Evolutionary conservation across 2,888 invertebrate species (phyloP), one percentile per base, ranked within the genome.

Genomic region (Drosophila infuscata): DNA sequence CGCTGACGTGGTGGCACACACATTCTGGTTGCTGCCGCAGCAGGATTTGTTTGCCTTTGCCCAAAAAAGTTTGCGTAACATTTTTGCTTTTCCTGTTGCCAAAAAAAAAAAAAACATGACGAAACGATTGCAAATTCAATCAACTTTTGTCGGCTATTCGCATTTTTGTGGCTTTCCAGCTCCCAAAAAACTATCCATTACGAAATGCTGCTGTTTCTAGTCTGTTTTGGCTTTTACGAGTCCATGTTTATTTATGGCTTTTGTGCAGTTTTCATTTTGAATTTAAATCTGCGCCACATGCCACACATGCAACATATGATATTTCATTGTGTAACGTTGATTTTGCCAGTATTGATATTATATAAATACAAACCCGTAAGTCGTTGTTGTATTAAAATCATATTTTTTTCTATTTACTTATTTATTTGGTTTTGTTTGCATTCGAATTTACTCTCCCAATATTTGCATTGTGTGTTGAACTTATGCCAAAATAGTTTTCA

Each of bases 141-240:
- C 75, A 82, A 78, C 60, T 85, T 88, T 67, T 70, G 64, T 71
- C 59, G 65, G 57, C 41, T 62, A 52, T 79, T 83, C 61, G 69
- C 69, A 70, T 78, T 72, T 68, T 38, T 78, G 81, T 52, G 86
- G 83, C 56, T 51, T 63, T 61, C 59, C 54, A 25, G 46, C 20
- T 57, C 25, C 76, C 25, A 25, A 72, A 72, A 63, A 67, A 48
- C 57, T 74, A 70, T 77, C 72, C 69, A 83, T 75, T 79, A 58
- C 63, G 46, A 43, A 51, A 69, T 36, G 41, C n/a, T 46, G 3
- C n/a, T 29, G 38, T 30, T 56, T 62, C 52, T 38, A 2, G n/a
- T 33, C 25, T 49, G 58, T 56, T 59, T 52, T 54, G 20, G 46
- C 32, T 32, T 46, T 41, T 52, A 33, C 43, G 11, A 15, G 25